phyloP scores from a whole-genome alignment of 2,113 vertebrate species.

The Bothrops jararaca region DNA sequence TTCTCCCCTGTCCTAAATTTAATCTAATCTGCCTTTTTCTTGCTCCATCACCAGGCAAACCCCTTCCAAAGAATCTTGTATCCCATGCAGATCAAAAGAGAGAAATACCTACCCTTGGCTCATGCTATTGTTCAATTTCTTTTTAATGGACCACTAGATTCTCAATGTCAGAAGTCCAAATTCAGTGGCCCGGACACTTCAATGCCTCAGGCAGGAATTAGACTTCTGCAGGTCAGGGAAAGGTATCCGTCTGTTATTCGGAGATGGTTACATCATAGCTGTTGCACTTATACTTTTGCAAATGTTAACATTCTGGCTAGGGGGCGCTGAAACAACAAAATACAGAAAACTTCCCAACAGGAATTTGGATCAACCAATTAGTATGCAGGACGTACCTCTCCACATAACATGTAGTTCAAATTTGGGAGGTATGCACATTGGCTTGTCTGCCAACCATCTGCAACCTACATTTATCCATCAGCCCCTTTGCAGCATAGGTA shows the following conservation, averaged over 20 bases:
- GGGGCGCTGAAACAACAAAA: neutral
- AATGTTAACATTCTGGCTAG: neutral
- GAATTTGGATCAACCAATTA: neutral
- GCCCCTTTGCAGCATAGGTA: neutral
- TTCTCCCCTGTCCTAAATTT: neutral
- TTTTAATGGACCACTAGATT: neutral
- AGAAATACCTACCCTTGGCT: neutral
- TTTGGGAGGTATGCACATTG: neutral
- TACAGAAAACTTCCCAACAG: neutral
- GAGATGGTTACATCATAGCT: neutral
- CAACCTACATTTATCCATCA: neutral
- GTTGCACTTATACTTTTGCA: neutral
- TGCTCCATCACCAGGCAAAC: neutral
- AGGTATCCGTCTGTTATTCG: neutral
- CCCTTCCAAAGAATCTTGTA: neutral
- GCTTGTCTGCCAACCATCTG: neutral
- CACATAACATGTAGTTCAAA: neutral
- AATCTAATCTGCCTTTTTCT: neutral
- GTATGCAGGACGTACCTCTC: neutral
- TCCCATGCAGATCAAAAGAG: neutral
- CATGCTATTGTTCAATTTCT: neutral
- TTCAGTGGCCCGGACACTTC: neutral
- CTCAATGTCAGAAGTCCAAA: neutral
- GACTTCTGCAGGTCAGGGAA: neutral
- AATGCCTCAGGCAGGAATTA: neutral